phyloP scores from a whole-genome alignment of 2,888 invertebrate species.

The Hemithea aestivaria region DNA sequence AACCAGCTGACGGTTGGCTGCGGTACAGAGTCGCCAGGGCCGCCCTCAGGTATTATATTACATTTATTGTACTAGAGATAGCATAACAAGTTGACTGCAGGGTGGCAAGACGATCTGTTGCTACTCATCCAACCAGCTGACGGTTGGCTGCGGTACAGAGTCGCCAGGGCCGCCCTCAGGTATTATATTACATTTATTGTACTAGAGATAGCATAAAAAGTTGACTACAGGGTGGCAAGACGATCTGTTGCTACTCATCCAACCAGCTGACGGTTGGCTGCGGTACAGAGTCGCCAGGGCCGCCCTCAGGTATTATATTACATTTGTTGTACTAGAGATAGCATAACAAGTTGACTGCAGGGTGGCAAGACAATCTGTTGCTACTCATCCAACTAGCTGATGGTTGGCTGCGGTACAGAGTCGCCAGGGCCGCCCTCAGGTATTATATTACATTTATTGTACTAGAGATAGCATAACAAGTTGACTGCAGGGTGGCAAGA shows the following conservation, averaged over 20 bases:
- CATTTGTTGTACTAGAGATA: slow-evolving; percentile 89
- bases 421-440: slow-evolving; percentile 83
- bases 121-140: slow-evolving; percentile 69
- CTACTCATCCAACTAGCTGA: slow-evolving; percentile 69
- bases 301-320: slow-evolving; percentile 87
- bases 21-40: slow-evolving; percentile 85
- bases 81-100: slow-evolving; percentile 46
- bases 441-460: slow-evolving; percentile 90
- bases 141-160: slow-evolving; percentile 90
- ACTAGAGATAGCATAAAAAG: slow-evolving; percentile 82
- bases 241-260: slow-evolving; percentile 66
- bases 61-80: slow-evolving; percentile 89
- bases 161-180: slow-evolving; percentile 83
- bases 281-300: slow-evolving; percentile 85
- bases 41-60: slow-evolving; percentile 87
- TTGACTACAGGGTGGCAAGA: slow-evolving; percentile 52
- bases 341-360: slow-evolving; percentile 46
- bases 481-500: slow-evolving; percentile 52
- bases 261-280: slow-evolving; percentile 86
- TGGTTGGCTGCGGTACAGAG: slow-evolving; percentile 90
- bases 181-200: slow-evolving; percentile 90
- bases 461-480: slow-evolving; percentile 83
- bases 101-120: slow-evolving; percentile 75
- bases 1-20: slow-evolving; percentile 86
- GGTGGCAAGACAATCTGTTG: slow-evolving; percentile 75